Conservation (phyloP, 2,113 vertebrate species). For the Sinocyclocheilus grahami region DNA sequence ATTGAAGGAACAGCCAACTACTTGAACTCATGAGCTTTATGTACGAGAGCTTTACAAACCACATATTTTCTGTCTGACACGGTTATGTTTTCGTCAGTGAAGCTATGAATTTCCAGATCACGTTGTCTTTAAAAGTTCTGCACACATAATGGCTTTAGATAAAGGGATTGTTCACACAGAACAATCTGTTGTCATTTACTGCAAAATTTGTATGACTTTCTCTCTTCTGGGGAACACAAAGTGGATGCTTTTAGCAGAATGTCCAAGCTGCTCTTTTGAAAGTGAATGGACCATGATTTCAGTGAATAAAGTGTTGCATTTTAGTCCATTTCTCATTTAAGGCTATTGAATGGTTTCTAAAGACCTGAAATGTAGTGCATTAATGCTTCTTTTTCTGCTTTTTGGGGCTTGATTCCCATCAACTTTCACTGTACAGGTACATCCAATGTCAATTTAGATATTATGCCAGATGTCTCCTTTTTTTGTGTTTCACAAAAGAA, state of each 20-base stretch:
- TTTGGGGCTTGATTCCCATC: not conserved
- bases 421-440: not conserved
- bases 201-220: not conserved
- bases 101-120: not conserved
- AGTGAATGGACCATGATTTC: not conserved
- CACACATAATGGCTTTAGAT: not conserved
- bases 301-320: not conserved
- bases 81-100: not conserved
- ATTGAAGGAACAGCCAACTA: conserved; percentile 40
- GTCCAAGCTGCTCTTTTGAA: not conserved
- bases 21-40: conserved; percentile 15
- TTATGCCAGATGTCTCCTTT: not conserved
- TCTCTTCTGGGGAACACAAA: not conserved
- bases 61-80: conserved; percentile 3
- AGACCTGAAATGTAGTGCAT: not conserved
- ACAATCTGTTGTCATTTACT: not conserved
- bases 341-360: not conserved
- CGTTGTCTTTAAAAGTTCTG: not conserved
- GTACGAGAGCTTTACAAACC: not conserved
- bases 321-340: not conserved
- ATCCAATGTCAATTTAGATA: not conserved
- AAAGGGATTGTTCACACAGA: not conserved
- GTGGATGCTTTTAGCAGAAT: not conserved
- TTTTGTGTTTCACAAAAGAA: not conserved
- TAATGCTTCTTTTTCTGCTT: not conserved